Conservation (phyloP, 2,888 invertebrate genomes). For the Erynnis tages region DNA sequence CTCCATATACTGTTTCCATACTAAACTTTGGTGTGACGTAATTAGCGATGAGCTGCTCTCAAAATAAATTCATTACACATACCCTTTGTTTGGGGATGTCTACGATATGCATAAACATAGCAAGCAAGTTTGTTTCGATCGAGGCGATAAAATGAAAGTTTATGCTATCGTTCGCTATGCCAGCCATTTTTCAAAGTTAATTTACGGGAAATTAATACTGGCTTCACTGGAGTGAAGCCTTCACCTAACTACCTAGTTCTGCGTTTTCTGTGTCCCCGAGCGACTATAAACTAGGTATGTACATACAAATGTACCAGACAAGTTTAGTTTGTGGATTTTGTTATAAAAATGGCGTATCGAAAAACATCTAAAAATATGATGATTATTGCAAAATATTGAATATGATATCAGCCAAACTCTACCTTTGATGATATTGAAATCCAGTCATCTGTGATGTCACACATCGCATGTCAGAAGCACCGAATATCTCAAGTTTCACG, state of each 20-base stretch:
- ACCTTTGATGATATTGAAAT: slow-evolving; percentile 9
- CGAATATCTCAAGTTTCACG: slow-evolving; percentile 17
- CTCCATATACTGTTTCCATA: too few relatives aligned
- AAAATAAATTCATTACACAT: slow-evolving; percentile 4
- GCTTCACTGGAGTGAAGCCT: too few relatives aligned
- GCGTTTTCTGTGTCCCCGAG: too few relatives aligned
- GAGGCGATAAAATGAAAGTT: slow-evolving; percentile 37
- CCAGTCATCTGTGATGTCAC: slow-evolving; percentile 22
- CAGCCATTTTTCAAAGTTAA: slow-evolving; percentile 20
- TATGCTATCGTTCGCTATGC: slow-evolving; percentile 2
- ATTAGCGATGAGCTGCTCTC: neutral
- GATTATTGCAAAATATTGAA: slow-evolving; percentile 1
- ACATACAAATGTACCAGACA: too few relatives aligned
- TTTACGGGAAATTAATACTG: neutral
- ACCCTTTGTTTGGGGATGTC: slow-evolving; percentile 19
- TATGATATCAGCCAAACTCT: neutral
- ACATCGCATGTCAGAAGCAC: slow-evolving; percentile 24
- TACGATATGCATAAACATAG: slow-evolving; percentile 41
- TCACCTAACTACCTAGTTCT: too few relatives aligned
- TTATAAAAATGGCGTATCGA: too few relatives aligned
- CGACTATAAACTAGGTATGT: too few relatives aligned
- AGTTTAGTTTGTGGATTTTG: too few relatives aligned
- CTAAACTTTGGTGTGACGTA: slow-evolving; percentile 21
- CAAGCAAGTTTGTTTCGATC: slow-evolving; percentile 43
- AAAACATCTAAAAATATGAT: neutral